These are phyloP conservation scores for Fragum fragum DNA, from an alignment of 2,888 invertebrate genomes.

Conservation along the genomic window DNA sequence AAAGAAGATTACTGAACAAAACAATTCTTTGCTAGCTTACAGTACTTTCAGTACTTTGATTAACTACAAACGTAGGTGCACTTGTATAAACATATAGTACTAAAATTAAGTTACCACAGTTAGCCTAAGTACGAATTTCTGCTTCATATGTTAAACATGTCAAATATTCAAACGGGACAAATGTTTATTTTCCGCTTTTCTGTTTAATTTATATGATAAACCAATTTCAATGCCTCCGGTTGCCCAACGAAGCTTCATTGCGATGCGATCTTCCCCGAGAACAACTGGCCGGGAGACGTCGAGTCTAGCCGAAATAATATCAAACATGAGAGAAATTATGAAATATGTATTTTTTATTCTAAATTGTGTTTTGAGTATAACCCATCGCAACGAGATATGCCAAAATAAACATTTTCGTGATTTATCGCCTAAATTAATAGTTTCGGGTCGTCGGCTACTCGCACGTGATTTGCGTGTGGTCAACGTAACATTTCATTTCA, in stretches of 20 bases:
- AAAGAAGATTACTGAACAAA: too few species aligned
- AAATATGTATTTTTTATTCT: slow-evolving; percentile 34
- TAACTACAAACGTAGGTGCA: too few species aligned
- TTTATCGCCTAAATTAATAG: slow-evolving; percentile 28
- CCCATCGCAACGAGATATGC: slow-evolving; percentile 12
- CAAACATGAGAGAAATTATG: slow-evolving; percentile 28
- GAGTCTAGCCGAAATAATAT: slow-evolving; percentile 25
- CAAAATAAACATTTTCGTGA: slow-evolving; percentile 24
- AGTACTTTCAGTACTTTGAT: too few species aligned
- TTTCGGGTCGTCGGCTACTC: not conserved
- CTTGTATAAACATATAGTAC: too few species aligned
- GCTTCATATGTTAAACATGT: not conserved
- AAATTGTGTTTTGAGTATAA: slow-evolving; percentile 28
- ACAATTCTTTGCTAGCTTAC: too few species aligned
- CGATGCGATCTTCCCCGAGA: slow-evolving; percentile 17
- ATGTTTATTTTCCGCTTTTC: slow-evolving; percentile 17
- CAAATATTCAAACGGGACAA: not conserved
- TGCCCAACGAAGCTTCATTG: slow-evolving; percentile 9
- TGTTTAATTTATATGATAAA: slow-evolving; percentile 7
- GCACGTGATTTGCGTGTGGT: slow-evolving; percentile 25
- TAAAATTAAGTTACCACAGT: too few species aligned
- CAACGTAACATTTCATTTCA: slow-evolving; percentile 17
- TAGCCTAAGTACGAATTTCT: too few species aligned
- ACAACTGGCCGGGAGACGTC: slow-evolving; percentile 23
- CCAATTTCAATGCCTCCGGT: slow-evolving; percentile 4